Evolutionary conservation across 1,140 invertebrate genomes (phyloP), one percentile per base, ranked within the genome.

Genomic region (Ceratosolen solmsi): DNA sequence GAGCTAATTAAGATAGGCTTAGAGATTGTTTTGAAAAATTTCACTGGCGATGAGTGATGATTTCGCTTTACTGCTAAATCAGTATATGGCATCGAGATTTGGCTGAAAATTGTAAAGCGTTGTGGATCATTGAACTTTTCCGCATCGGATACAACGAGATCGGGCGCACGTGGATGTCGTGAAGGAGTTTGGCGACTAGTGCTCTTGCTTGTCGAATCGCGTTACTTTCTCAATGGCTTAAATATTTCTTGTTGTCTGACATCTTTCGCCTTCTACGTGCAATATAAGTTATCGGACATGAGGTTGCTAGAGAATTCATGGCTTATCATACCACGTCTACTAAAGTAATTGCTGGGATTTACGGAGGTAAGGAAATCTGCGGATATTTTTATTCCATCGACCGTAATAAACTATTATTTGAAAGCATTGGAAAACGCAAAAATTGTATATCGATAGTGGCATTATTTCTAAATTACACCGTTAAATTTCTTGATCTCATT

Each of bases 101-200:
- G 27, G 36, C 65, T 4, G n/a, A 33, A 4, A 30, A 68, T 38
- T 38, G 30, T 38, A 22, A 68, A 68, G 13, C 30, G 8, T 49
- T 9, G 70, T 22, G n/a, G 41, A 72, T 72, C 70, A 27, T 49
- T 72, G 38, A 36, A 49, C 41, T 49, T 49, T 49, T 72, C 38
- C 41, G 38, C 25, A 4, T 15, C 22, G 70, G 70, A n/a, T 0
- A 49, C 7, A 49, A 46, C 20, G 25, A 0, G 15, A 9, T 17
- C 11, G n/a, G 4, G 8, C 22, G 36, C 11, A 30, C 27, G 41
- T 25, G 71, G 15, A 73, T 17, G 68, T n/a, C 33, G 20, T 2
- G 33, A 1, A 36, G 15, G 33, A 68, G 22, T 36, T 38, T 7
- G 15, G 13, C 15, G 13, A 11, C 15, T 68, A 3, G 13, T 30